Evolutionary conservation across 2,113 vertebrate genomes (phyloP), one percentile per base, ranked within the genome.

Genomic region (Albula glossodonta): DNA sequence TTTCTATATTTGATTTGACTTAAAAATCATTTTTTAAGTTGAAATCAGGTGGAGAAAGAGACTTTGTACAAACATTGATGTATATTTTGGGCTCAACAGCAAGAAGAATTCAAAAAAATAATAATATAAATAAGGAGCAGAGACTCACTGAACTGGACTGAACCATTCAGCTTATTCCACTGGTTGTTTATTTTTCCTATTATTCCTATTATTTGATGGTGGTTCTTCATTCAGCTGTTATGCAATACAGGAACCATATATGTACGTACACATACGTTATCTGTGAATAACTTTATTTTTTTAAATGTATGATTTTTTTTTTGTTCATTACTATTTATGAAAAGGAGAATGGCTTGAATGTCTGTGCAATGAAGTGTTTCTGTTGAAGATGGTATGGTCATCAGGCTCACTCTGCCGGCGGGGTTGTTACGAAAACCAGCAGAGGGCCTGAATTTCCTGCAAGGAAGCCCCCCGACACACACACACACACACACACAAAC

Each of bases 321-420:
- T 94, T 93, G 95, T 94, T 94, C 96, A 93, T 95, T 96, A 92
- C 96, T 96, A 96, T 97, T 97, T 97, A 96, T 97, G 96, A 94
- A 93, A 95, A 93, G 92, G 88, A 93, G 93, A 95, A 94, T 93
- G 95, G 88, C 95, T 88, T 89, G 87, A 93, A 94, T 94, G 94
- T 95, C 93, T 95, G 93, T 94, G 92, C 92, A 88, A 91, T 95
- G 95, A 95, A 95, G 90, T 90, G 90, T 0, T 84, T 95, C 87
- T 93, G 91, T 89, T 91, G 87, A 93, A 87, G 83, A 88, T 15
- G 88, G 94, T 87, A 89, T 91, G 94, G 88, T 85, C 85, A 89
- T 90, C 89, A 91, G 90, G 91, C 81, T 90, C 89, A 86, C 91
- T 90, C 89, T 93, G 90, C 84, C 91, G 94, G 95, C 93, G 90